A percentile compares a stretch with the other conserved stretches of the same genome.
Conservation (phyloP, 2,888 invertebrate species). For the Tiliacea aurago region DNA sequence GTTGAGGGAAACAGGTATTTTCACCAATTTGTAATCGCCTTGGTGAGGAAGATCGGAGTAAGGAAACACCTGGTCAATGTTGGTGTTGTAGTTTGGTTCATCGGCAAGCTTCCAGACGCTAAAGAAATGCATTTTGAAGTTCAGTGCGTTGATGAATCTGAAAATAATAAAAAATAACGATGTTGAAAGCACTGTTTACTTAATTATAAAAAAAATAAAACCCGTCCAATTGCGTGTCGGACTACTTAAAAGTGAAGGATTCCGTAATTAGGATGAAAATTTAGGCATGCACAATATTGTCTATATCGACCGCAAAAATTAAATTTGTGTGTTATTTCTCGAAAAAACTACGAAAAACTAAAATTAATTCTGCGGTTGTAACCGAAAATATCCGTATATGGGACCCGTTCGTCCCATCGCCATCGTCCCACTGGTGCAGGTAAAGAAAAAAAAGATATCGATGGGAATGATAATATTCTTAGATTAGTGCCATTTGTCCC, state of each 20-base stretch:
- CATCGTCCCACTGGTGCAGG: too few species aligned
- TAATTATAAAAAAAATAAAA: neutral
- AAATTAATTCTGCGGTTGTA: too few species aligned
- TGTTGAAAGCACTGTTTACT: neutral
- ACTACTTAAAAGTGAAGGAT: neutral
- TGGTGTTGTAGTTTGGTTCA: constrained; percentile 67
- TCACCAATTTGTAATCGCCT: constrained; percentile 69
- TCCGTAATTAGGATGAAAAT: neutral
- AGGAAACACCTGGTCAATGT: constrained; percentile 67
- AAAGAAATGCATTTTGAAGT: constrained; percentile 27
- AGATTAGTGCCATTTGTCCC: too few species aligned
- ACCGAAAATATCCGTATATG: too few species aligned
- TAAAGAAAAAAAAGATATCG: too few species aligned
- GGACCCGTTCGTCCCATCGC: too few species aligned
- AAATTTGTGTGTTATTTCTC: neutral
- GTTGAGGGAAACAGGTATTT: constrained; percentile 61
- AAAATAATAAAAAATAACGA: neutral
- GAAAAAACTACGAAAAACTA: too few species aligned
- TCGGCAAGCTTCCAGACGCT: constrained; percentile 41
- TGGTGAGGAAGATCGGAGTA: constrained; percentile 73
- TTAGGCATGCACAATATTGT: neutral
- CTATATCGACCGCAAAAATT: neutral
- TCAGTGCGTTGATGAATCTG: neutral
- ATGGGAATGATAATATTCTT: too few species aligned
- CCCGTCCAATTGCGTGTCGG: neutral